phyloP scores from a whole-genome alignment of 2,113 vertebrate genomes.

The Plestiodon gilberti region DNA sequence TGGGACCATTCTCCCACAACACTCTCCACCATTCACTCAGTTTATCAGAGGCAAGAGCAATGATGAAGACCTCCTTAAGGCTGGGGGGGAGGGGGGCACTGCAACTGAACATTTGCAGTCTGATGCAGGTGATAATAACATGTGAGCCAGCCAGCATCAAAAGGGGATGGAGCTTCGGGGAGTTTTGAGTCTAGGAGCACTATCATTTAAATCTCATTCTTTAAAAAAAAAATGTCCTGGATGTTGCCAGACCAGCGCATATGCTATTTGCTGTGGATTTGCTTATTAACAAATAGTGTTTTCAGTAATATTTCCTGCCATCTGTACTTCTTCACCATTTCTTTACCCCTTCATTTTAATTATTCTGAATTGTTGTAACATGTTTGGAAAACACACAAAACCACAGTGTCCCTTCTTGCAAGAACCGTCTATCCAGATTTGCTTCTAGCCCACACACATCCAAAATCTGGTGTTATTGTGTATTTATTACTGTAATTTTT shows the following conservation, averaged over 20 bases:
- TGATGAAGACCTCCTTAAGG: too few relatives aligned
- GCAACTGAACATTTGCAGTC: too few relatives aligned
- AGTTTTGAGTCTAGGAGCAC: neutral
- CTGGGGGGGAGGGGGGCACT: too few relatives aligned
- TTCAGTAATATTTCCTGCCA: conserved; percentile 27
- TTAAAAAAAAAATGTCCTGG: neutral
- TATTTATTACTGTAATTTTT: conserved; percentile 34
- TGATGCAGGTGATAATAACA: neutral
- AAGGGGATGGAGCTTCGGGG: neutral
- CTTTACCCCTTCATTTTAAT: conserved; percentile 22
- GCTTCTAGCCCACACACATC: conserved; percentile 31
- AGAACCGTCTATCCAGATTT: conserved; percentile 21
- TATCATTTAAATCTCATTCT: neutral
- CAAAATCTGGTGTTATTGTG: neutral
- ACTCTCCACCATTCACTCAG: too few relatives aligned
- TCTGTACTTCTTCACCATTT: conserved; percentile 27
- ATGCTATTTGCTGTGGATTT: conserved; percentile 19
- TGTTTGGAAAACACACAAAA: neutral
- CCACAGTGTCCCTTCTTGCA: conserved; percentile 26
- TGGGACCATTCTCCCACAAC: too few relatives aligned
- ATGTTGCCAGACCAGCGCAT: neutral
- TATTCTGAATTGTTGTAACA: conserved; percentile 50
- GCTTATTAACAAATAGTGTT: neutral
- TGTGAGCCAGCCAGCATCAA: neutral
- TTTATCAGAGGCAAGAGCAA: too few relatives aligned